Percentiles rank a stretch among this genome's conserved stretches.
phyloP scores from a whole-genome alignment of 2,888 invertebrate genomes.

The Sinodicranocentrus sp. region DNA sequence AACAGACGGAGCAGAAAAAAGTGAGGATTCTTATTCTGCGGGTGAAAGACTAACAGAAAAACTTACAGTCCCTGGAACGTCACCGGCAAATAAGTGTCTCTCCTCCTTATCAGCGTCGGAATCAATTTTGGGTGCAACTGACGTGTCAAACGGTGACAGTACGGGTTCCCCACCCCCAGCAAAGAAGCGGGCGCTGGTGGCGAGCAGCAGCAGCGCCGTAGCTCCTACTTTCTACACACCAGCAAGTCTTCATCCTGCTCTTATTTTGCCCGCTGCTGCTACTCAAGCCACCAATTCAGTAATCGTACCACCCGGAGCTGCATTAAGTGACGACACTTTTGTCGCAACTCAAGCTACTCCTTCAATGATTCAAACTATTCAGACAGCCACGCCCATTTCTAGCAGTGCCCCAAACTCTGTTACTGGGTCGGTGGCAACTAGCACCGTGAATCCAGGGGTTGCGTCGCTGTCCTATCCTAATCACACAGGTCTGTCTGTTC shows the following conservation, averaged over 20 bases:
- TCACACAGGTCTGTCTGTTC: slow-evolving; percentile 57
- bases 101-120: background rate
- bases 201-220: slow-evolving; percentile 30
- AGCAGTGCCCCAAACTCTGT: background rate
- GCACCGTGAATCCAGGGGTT: background rate
- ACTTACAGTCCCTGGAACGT: background rate
- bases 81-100: background rate
- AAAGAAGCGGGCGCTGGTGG: slow-evolving; percentile 44
- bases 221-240: slow-evolving; percentile 46
- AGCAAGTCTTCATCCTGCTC: slow-evolving; percentile 41
- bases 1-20: background rate
- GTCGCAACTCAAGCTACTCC: background rate
- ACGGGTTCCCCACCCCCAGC: slow-evolving; percentile 62
- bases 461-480: slow-evolving; percentile 39
- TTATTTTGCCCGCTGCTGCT: slow-evolving; percentile 40
- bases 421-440: background rate
- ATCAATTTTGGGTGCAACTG: slow-evolving; percentile 47
- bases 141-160: slow-evolving; percentile 48
- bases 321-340: slow-evolving; percentile 28
- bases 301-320: background rate
- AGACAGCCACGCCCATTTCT: background rate
- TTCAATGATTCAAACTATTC: background rate
- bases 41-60: slow-evolving; percentile 15
- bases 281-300: slow-evolving; percentile 17
- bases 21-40: background rate